Evolutionary conservation across 1,140 invertebrate species (phyloP).

Genomic region (Mycetomoellerius zeteki): DNA sequence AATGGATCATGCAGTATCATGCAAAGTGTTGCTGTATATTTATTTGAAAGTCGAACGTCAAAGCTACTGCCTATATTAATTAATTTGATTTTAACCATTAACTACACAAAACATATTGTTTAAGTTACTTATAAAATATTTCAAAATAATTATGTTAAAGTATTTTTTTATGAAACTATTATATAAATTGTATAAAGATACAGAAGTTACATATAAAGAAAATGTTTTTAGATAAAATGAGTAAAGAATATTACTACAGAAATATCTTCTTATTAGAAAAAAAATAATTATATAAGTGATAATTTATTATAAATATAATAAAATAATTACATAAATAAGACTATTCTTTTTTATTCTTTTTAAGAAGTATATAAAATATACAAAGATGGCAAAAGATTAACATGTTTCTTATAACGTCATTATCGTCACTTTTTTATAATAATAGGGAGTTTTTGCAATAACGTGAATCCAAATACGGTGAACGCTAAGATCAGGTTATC

Average conservation of each 20-base stretch:
- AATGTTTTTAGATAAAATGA: not conserved
- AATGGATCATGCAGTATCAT: constrained; percentile 74
- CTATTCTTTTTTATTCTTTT: not conserved
- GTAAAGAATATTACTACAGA: not conserved
- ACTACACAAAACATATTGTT: not conserved
- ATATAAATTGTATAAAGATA: not conserved
- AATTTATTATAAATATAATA: not conserved
- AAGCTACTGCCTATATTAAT: not conserved
- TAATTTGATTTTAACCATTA: not conserved
- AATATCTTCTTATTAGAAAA: not conserved
- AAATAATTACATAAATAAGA: not conserved
- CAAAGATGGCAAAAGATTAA: no score
- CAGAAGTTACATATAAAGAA: not conserved
- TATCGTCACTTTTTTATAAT: no score
- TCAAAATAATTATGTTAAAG: not conserved
- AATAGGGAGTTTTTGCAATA: no score
- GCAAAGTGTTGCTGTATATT: constrained; percentile 67
- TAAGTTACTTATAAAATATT: not conserved
- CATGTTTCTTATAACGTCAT: no score
- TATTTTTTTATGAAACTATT: not conserved
- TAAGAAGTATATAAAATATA: not conserved
- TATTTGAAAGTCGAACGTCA: constrained; percentile 55
- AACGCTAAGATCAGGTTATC: no score
- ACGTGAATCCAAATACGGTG: no score
- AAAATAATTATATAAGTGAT: not conserved